Evolutionary conservation across 1,140 invertebrate species (phyloP).

Genomic region (Bemisia tabaci): DNA sequence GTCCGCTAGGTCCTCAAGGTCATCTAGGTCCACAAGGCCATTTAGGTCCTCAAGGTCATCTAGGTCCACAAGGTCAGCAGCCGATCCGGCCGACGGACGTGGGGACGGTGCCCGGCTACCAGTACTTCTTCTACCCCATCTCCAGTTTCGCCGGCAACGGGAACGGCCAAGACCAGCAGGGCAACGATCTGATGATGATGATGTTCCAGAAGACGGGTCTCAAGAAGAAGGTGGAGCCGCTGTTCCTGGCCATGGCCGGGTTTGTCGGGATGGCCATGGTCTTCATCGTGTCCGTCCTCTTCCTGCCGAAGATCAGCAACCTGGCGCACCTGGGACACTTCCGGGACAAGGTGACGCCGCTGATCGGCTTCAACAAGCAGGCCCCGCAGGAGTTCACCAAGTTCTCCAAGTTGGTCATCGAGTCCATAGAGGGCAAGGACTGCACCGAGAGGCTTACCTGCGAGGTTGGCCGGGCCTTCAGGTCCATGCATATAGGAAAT

Average conservation of each 20-base stretch:
- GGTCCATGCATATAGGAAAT: conserved; percentile 18
- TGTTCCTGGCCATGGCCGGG: conserved; percentile 35
- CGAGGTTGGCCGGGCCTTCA: conserved; percentile 21
- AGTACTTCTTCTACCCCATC: conserved; percentile 21
- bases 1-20: no score
- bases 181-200: neutral
- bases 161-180: neutral
- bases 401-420: conserved; percentile 20
- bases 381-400: conserved; percentile 21
- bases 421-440: conserved; percentile 24
- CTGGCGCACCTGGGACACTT: neutral
- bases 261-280: conserved; percentile 35
- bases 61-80: neutral
- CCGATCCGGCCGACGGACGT: conserved; percentile 4
- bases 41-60: no score
- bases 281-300: conserved; percentile 31
- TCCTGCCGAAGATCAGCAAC: conserved; percentile 30
- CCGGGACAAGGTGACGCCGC: neutral
- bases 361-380: conserved; percentile 6
- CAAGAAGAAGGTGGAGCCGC: conserved; percentile 26
- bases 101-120: conserved; percentile 17
- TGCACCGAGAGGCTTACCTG: conserved; percentile 24
- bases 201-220: neutral
- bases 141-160: conserved; percentile 9
- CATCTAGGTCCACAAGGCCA: no score